phyloP scores from a whole-genome alignment of 2,888 invertebrate genomes.

The Tenthredo mesomela region DNA sequence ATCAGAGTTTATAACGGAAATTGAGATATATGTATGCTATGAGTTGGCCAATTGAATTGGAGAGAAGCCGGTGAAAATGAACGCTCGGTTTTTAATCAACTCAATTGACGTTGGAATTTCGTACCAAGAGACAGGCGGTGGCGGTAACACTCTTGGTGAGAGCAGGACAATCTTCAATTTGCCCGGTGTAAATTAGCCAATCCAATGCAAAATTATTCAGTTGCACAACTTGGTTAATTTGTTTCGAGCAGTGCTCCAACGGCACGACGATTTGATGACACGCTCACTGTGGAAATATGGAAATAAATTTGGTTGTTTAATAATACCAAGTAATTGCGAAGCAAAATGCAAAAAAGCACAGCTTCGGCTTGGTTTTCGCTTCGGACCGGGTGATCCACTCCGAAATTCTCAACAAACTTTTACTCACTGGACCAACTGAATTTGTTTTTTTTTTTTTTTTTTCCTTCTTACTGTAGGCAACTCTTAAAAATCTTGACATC shows the following conservation, averaged over 20 bases:
- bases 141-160: neutral
- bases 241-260: conserved; percentile 60
- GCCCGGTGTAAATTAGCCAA: conserved; percentile 38
- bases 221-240: conserved; percentile 63
- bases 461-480: neutral
- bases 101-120: conserved; percentile 30
- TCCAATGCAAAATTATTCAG: conserved; percentile 50
- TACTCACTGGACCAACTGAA: neutral
- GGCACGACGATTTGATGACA: conserved; percentile 64
- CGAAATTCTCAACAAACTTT: conserved; percentile 6
- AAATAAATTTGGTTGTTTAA: conserved; percentile 66
- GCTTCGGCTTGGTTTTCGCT: neutral
- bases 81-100: conserved; percentile 46
- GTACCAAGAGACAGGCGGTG: conserved; percentile 16
- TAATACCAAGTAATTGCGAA: conserved; percentile 66
- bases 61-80: conserved; percentile 32
- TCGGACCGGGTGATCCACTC: conserved; percentile 5
- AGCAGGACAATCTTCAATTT: conserved; percentile 49
- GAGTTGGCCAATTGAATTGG: neutral
- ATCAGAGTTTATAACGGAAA: neutral
- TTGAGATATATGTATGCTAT: neutral
- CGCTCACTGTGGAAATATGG: conserved; percentile 52
- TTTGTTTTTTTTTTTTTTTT: neutral
- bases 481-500: neutral
- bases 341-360: conserved; percentile 43